Conservation (phyloP, 2,113 vertebrate genomes). For the Atlantisia rogersi region DNA sequence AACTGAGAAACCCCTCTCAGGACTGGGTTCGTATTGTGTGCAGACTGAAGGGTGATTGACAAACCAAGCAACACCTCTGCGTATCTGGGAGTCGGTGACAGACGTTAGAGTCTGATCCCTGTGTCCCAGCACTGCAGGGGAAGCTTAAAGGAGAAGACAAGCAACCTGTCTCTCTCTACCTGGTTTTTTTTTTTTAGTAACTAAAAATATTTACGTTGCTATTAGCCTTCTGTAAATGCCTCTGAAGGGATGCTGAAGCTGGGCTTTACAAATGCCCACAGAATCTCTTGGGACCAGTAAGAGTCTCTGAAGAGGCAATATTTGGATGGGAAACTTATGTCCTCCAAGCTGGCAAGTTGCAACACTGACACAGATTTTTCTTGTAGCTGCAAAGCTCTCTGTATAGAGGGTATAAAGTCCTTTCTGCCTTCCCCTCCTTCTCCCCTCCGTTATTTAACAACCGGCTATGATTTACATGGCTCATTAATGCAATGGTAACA, state of each 20-base stretch:
- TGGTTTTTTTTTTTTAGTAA: neutral
- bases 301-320: neutral
- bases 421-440: neutral
- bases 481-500: neutral
- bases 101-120: neutral
- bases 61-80: neutral
- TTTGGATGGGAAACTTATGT: constrained; percentile 55
- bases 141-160: neutral
- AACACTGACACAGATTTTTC: constrained; percentile 8
- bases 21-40: neutral
- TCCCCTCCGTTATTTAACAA: neutral
- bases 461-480: neutral
- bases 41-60: neutral
- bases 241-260: neutral
- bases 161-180: neutral
- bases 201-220: neutral
- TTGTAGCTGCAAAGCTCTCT: neutral
- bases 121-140: neutral
- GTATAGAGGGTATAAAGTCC: neutral
- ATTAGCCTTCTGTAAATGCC: neutral
- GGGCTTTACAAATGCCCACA: neutral
- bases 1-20: neutral
- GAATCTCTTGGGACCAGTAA: neutral
- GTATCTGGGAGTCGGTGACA: neutral
- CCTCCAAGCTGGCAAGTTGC: constrained; percentile 18